Base-by-base conservation (phyloP, 2,888 invertebrate species). In the Physocephala rufipes region DNA sequence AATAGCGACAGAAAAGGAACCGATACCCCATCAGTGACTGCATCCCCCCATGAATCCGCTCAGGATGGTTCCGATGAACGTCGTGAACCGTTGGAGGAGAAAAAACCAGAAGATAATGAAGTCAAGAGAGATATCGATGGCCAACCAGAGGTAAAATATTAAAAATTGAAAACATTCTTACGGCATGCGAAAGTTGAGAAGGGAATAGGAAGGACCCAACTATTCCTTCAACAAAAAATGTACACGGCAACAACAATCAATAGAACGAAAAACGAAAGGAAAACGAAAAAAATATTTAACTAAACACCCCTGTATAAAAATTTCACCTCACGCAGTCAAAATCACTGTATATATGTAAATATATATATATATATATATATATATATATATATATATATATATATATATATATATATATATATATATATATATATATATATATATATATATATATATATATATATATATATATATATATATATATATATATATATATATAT, bases 131-230 rank as follows among this genome's bases (percentile, higher is more conserved):
- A 84, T 74, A 79, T 84, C 72, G 82, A 84, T 77, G 84, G 80
- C 71, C 36, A 36, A 36, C 79, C 77, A 73, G 82, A 85, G 85
- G 85, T 85, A 85, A 85, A 85, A 79, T 79, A 78, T 70, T 77
- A 77, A 75, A 67, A 61, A n/a, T 30, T 28, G 16, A 49, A 65
- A 49, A 15, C 9, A 61, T 61, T 12, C 19, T 16, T 13, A 16
- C 16, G 36, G 9, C n/a, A n/a, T n/a, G n/a, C n/a, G n/a, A n/a
- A n/a, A n/a, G n/a, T n/a, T n/a, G n/a, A n/a, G n/a, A n/a, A n/a
- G n/a, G n/a, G n/a, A n/a, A n/a, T n/a, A 36, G 13, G 24, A 55
- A 13, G 21, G 12, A 19, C 9, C 19, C 24, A 12, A 21, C n/a
- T 21, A 21, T 24, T 19, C 36, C 19, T 51, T 21, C 13, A 4